phyloP scores from a whole-genome alignment of 1,140 invertebrate genomes.

The Drosophila ercepeae region DNA sequence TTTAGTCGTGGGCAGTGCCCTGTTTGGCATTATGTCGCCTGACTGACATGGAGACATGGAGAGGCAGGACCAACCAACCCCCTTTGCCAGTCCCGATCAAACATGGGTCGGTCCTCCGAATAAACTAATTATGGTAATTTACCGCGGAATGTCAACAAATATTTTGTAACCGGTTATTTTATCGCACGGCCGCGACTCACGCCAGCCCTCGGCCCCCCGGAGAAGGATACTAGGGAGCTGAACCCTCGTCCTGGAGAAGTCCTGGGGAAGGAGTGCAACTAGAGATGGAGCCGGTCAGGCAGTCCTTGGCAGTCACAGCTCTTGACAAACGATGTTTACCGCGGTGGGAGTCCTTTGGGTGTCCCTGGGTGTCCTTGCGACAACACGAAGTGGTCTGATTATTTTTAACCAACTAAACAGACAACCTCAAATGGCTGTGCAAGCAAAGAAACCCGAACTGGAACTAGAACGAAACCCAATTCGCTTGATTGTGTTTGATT shows the following conservation, averaged over 20 bases:
- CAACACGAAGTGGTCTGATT: slow-evolving; percentile 62
- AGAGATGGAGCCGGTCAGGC: neutral
- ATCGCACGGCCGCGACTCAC: slow-evolving; percentile 54
- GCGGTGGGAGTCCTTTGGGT: slow-evolving; percentile 31
- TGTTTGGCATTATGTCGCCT: slow-evolving; percentile 60
- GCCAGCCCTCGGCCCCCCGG: slow-evolving; percentile 15
- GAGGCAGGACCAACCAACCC: neutral
- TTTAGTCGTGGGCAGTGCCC: slow-evolving; percentile 64
- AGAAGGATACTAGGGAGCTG: slow-evolving; percentile 2
- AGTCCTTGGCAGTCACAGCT: slow-evolving; percentile 56
- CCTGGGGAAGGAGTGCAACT: neutral
- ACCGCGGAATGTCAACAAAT: slow-evolving; percentile 78
- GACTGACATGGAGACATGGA: slow-evolving; percentile 41
- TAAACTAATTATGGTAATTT: slow-evolving; percentile 82
- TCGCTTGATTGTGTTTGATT: slow-evolving; percentile 81
- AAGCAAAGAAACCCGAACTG: slow-evolving; percentile 44
- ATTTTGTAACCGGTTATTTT: slow-evolving; percentile 72
- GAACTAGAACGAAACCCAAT: slow-evolving; percentile 65
- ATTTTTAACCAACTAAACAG: slow-evolving; percentile 72
- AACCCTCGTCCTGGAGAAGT: no score
- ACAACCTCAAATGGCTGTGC: slow-evolving; percentile 52
- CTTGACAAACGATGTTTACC: slow-evolving; percentile 80
- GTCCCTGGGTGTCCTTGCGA: slow-evolving; percentile 50
- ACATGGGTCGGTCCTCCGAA: slow-evolving; percentile 71
- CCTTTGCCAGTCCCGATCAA: slow-evolving; percentile 45